A percentile compares a stretch with the other conserved stretches of the same genome.
These are phyloP conservation scores for Sceloporus undulatus DNA, from an alignment of 2,113 vertebrate species.

Conservation along the genomic window DNA sequence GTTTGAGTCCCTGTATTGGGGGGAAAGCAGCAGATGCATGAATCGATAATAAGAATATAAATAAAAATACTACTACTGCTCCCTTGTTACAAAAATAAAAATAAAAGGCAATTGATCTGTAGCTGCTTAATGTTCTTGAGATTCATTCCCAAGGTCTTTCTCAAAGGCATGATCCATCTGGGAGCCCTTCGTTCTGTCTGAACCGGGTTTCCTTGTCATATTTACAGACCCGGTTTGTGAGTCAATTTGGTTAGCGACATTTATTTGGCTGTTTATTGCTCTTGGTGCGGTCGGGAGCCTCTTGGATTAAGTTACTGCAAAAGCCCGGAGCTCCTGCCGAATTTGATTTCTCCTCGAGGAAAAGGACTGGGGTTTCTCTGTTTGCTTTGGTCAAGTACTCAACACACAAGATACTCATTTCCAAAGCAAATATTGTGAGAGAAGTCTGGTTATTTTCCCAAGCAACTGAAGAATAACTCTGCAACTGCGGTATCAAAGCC, in stretches of 20 bases:
- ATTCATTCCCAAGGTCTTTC: not conserved
- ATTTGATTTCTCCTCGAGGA: constrained; percentile 6
- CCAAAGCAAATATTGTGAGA: constrained; percentile 70
- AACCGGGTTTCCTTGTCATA: not conserved
- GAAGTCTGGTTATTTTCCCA: constrained; percentile 73
- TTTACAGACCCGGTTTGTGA: not conserved
- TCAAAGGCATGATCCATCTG: not conserved
- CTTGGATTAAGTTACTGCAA: not conserved
- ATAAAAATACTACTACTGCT: no score
- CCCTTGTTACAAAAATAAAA: no score
- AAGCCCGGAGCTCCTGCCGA: not conserved
- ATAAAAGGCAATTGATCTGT: no score
- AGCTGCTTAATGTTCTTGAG: not conserved
- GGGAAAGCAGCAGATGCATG: no score
- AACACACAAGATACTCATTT: constrained; percentile 58
- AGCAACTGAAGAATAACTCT: constrained; percentile 69
- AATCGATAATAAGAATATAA: no score
- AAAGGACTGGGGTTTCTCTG: not conserved
- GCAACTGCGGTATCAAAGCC: constrained; percentile 61
- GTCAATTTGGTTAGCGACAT: not conserved
- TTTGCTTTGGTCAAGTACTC: constrained; percentile 61
- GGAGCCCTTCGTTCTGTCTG: not conserved
- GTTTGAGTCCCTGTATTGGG: no score
- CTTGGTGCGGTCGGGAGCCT: not conserved
- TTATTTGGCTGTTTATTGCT: not conserved